Evolutionary conservation across 2,888 invertebrate genomes (phyloP), one percentile per base, ranked within the genome.

Genomic region (Netelia inedita): DNA sequence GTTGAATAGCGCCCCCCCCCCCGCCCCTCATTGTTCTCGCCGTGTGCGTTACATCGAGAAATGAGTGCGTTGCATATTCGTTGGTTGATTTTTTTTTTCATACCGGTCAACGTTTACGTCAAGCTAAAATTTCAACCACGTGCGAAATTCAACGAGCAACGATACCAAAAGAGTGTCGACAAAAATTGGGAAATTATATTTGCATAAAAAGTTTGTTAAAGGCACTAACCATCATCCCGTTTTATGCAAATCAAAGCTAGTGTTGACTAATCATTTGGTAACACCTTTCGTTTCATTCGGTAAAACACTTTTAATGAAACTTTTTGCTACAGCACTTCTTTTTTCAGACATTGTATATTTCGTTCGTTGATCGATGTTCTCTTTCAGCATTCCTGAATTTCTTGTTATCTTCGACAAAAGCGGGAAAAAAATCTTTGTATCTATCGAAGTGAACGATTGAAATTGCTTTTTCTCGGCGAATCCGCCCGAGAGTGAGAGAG

Each of bases 391-490:
- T 46, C 28, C 23, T 8, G 14, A 65, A 55, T 66, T 71, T 76
- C 41, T 16, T n/a, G 57, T 50, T 23, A 72, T 23, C 69, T 11
- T 59, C 57, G 50, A 35, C n/a, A 19, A 55, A 66, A 46, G 46
- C 46, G 46, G 11, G 35, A 35, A 50, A 14, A 69, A 71, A 65
- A 74, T 79, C 61, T 41, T n/a, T 41, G 46, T 41, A 21, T 71
- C 53, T 10, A 55, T 55, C 72, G 61, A 46, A 66, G 23, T 35
- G 53, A 71, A 75, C 71, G 46, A 80, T 72, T 65, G 59, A 72
- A 79, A 66, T 66, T 83, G 79, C 71, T 71, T 79, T 71, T 75
- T 53, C 74, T 46, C 59, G 41, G 2, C 9, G 65, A 71, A 83
- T 76, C 59, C 23, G 43, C 41, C 46, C 16, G 66, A 46, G n/a